A percentile compares a stretch with the other conserved stretches of the same genome.
phyloP scores from a whole-genome alignment of 2,888 invertebrate species.

The Plemyria rubiginata region DNA sequence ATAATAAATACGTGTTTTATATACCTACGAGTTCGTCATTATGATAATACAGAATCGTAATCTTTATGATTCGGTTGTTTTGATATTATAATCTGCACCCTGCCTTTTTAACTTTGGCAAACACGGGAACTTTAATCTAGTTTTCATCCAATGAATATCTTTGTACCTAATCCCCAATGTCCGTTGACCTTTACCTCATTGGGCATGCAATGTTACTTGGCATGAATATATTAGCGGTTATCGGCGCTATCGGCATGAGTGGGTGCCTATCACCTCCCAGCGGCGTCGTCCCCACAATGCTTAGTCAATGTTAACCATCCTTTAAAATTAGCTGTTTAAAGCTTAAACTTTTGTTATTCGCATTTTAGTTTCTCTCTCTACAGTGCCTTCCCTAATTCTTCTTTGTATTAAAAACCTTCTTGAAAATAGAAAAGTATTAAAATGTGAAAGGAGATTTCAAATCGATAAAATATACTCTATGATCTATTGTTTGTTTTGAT shows the following conservation, averaged over 20 bases:
- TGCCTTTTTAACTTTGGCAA: no score
- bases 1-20: no score
- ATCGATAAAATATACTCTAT: constrained; percentile 1
- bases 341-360: constrained; percentile 3
- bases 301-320: constrained; percentile 39
- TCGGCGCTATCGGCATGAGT: constrained; percentile 75
- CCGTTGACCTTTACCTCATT: constrained; percentile 62
- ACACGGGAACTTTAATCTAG: no score
- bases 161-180: constrained; percentile 38
- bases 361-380: background rate
- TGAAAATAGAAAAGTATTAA: background rate
- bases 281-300: constrained; percentile 36
- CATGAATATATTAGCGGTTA: constrained; percentile 77
- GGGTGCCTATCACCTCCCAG: constrained; percentile 71
- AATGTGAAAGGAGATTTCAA: background rate
- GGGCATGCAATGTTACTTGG: constrained; percentile 65
- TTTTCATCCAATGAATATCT: background rate
- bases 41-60: no score
- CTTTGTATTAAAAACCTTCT: background rate
- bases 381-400: constrained; percentile 8
- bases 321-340: constrained; percentile 40
- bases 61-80: no score
- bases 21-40: no score
- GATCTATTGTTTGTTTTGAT: constrained; percentile 15
- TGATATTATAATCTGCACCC: no score